phyloP scores from a whole-genome alignment of 2,888 invertebrate genomes.

The Alentia gelatinosa region DNA sequence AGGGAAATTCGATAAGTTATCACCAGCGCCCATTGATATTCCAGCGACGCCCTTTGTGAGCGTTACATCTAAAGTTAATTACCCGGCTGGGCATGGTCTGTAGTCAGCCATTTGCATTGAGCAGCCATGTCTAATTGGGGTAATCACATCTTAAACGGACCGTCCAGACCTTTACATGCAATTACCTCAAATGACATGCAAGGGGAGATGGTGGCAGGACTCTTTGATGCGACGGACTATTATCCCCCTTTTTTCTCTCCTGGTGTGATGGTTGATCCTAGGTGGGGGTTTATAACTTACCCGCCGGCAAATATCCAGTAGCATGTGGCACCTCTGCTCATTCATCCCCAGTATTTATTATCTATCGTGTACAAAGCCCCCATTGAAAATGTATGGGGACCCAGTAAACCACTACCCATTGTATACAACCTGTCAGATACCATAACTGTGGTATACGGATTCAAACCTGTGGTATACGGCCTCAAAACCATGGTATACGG shows the following conservation, averaged over 20 bases:
- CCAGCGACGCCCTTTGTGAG: neutral
- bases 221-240: conserved; percentile 40
- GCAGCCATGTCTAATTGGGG: conserved; percentile 10
- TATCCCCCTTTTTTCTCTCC: neutral
- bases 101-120: conserved; percentile 29
- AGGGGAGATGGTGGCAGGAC: neutral
- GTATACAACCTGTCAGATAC: too few relatives aligned
- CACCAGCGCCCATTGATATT: conserved; percentile 40
- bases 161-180: conserved; percentile 41
- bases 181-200: conserved; percentile 45
- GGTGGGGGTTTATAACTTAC: neutral
- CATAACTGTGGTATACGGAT: too few relatives aligned
- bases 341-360: too few relatives aligned
- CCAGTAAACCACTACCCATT: too few relatives aligned
- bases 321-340: neutral
- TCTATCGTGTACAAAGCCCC: too few relatives aligned
- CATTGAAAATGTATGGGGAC: too few relatives aligned
- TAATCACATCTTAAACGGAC: conserved; percentile 33
- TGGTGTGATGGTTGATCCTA: neutral
- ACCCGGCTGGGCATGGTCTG: neutral
- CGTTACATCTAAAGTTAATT: conserved; percentile 46
- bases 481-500: too few relatives aligned
- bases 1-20: conserved; percentile 32
- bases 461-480: too few relatives aligned
- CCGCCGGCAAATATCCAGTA: neutral